Conservation (phyloP, 1,140 invertebrate genomes). For the Hestina assimilis region DNA sequence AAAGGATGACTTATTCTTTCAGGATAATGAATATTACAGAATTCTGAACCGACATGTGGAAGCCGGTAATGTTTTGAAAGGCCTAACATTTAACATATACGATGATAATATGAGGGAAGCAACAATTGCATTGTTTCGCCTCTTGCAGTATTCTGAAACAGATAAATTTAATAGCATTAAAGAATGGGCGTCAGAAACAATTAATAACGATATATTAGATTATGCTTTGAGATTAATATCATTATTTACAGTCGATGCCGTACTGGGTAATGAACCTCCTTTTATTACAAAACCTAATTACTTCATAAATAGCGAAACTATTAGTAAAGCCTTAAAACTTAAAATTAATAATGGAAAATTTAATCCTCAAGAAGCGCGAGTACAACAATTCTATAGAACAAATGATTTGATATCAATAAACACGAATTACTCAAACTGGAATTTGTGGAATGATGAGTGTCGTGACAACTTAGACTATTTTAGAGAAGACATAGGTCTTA, state of each 20-base stretch:
- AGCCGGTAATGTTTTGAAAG: slow-evolving; percentile 48
- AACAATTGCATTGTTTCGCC: slow-evolving; percentile 48
- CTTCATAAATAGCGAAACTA: slow-evolving; percentile 59
- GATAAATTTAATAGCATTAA: slow-evolving; percentile 32
- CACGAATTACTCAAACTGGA: slow-evolving; percentile 80
- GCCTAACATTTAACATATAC: slow-evolving; percentile 62
- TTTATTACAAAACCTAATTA: slow-evolving; percentile 59
- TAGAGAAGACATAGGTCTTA: slow-evolving; percentile 85
- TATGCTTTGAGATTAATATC: slow-evolving; percentile 44
- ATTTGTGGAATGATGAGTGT: slow-evolving; percentile 69
- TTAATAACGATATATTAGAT: slow-evolving; percentile 53
- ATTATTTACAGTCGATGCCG: slow-evolving; percentile 36
- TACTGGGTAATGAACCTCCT: slow-evolving; percentile 42
- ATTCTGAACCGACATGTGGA: slow-evolving; percentile 41
- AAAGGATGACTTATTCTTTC: slow-evolving; percentile 26
- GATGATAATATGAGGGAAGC: slow-evolving; percentile 61
- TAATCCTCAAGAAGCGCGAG: slow-evolving; percentile 35
- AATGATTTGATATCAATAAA: slow-evolving; percentile 54
- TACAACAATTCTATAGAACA: slow-evolving; percentile 46
- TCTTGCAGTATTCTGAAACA: slow-evolving; percentile 42
- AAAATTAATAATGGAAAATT: slow-evolving; percentile 45
- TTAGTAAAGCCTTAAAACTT: slow-evolving; percentile 51
- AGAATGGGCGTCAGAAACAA: slow-evolving; percentile 43
- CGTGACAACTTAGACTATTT: slow-evolving; percentile 85
- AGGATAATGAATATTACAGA: slow-evolving; percentile 49